Conservation (phyloP, 2,888 invertebrate genomes). For the Hofmannophila pseudospretella region DNA sequence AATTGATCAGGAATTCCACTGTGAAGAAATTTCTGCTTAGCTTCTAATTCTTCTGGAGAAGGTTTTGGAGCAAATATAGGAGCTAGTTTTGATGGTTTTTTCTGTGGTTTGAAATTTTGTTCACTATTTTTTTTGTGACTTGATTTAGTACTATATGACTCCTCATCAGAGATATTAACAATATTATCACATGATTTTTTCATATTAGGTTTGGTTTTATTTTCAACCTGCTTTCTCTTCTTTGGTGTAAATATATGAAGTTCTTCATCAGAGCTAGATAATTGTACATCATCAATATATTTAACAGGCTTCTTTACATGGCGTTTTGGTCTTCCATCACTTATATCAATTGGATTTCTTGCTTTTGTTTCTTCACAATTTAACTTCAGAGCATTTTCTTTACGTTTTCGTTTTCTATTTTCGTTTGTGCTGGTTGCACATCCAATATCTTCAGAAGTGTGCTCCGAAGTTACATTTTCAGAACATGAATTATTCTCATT, state of each 20-base stretch:
- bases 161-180: conserved; percentile 8
- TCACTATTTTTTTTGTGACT: conserved; percentile 20
- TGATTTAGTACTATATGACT: conserved; percentile 8
- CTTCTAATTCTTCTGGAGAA: conserved; percentile 78
- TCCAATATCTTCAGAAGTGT: not conserved
- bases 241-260: conserved; percentile 63
- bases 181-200: conserved; percentile 10
- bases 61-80: conserved; percentile 83
- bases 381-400: conserved; percentile 8
- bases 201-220: conserved; percentile 12
- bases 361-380: conserved; percentile 3
- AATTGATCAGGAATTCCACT: conserved; percentile 84
- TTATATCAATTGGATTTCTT: conserved; percentile 4
- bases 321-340: conserved; percentile 49
- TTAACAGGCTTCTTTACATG: conserved; percentile 55
- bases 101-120: conserved; percentile 11
- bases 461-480: conserved; percentile 7
- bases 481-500: conserved; percentile 13
- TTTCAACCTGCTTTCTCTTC: conserved; percentile 39
- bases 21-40: conserved; percentile 82
- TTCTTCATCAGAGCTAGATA: conserved; percentile 63
- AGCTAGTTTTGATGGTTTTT: conserved; percentile 74
- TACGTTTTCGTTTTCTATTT: conserved; percentile 28
- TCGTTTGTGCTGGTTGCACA: conserved; percentile 3
- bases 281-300: conserved; percentile 44